Conservation (phyloP, 2,888 invertebrate genomes). For the Cenopis cana region DNA sequence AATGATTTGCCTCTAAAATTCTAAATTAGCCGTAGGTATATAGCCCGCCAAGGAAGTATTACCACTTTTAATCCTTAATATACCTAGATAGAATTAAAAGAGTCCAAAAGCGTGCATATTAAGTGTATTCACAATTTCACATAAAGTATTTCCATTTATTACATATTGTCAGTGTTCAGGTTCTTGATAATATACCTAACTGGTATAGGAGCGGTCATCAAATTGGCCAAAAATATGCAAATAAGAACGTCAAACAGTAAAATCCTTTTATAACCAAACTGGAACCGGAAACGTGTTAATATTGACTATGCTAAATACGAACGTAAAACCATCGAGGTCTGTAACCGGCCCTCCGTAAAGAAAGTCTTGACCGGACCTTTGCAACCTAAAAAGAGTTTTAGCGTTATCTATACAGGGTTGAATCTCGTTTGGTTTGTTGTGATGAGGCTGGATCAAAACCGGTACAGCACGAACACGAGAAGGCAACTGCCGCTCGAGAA, state of each 20-base stretch:
- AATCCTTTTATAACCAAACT: conserved; percentile 43
- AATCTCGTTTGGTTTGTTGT: conserved; percentile 51
- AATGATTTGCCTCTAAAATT: too few relatives aligned
- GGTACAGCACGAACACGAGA: conserved; percentile 75
- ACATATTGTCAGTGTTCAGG: neutral
- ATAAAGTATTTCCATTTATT: neutral
- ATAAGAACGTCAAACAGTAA: conserved; percentile 31
- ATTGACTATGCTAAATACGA: conserved; percentile 53
- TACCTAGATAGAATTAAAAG: too few relatives aligned
- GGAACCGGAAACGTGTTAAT: conserved; percentile 46
- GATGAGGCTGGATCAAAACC: conserved; percentile 65
- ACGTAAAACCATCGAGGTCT: conserved; percentile 52
- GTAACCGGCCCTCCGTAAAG: conserved; percentile 61
- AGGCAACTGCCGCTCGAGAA: conserved; percentile 20
- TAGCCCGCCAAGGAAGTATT: too few relatives aligned
- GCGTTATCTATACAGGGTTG: conserved; percentile 54
- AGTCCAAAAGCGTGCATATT: too few relatives aligned
- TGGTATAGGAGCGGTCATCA: conserved; percentile 9
- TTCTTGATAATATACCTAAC: neutral
- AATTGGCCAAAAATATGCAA: conserved; percentile 37
- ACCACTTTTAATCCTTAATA: too few relatives aligned
- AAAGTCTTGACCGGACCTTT: conserved; percentile 57
- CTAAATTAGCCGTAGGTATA: too few relatives aligned
- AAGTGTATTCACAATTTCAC: neutral
- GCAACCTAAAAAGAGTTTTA: conserved; percentile 57